A percentile compares a stretch with the other conserved stretches of the same genome.
Conservation (phyloP, 2,888 invertebrate genomes). For the Clusia tigrina region DNA sequence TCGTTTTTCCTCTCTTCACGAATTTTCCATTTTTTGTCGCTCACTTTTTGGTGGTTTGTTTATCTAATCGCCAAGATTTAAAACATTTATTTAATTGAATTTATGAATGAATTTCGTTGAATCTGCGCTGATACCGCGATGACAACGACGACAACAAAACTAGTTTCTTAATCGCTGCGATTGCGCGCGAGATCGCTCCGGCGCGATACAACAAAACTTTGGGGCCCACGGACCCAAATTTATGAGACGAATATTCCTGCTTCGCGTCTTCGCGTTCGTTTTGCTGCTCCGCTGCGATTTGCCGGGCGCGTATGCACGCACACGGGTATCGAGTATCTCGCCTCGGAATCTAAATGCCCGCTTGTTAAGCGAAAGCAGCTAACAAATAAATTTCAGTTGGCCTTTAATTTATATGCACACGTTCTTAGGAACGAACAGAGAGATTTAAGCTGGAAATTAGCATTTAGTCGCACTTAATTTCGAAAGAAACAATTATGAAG, state of each 20-base stretch:
- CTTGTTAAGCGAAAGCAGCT: neutral
- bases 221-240: neutral
- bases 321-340: too few relatives aligned
- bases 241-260: too few relatives aligned
- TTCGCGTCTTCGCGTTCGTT: too few relatives aligned
- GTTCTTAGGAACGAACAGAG: too few relatives aligned
- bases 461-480: too few relatives aligned
- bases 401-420: too few relatives aligned
- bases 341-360: neutral
- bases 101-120: slow-evolving; percentile 44
- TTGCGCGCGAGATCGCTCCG: neutral
- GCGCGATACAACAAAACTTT: neutral
- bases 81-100: slow-evolving; percentile 56
- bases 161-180: slow-evolving; percentile 6
- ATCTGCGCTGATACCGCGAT: slow-evolving; percentile 35
- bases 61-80: slow-evolving; percentile 57
- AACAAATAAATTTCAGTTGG: neutral
- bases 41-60: slow-evolving; percentile 43
- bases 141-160: slow-evolving; percentile 6
- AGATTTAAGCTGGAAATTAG: too few relatives aligned
- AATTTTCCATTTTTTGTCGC: too few relatives aligned
- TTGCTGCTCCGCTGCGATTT: neutral
- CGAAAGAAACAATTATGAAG: too few relatives aligned
- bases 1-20: slow-evolving; percentile 44
- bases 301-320: too few relatives aligned